A percentile compares a stretch with the other conserved stretches of the same genome.
These are phyloP conservation scores for Elephas maximus DNA, from an alignment of 2,113 vertebrate species.

Conservation along the genomic window DNA sequence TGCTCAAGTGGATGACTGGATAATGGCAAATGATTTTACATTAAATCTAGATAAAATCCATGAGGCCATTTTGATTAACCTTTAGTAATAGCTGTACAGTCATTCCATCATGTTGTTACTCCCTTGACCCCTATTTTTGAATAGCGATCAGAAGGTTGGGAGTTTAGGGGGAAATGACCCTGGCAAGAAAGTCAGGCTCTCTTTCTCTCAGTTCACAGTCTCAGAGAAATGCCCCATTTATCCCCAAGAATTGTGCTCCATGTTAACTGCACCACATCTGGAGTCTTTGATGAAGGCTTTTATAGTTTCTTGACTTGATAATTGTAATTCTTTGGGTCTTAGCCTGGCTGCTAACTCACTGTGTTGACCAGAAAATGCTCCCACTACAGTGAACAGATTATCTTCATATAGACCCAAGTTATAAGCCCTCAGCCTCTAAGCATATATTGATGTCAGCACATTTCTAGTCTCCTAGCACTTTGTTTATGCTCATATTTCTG, in stretches of 20 bases:
- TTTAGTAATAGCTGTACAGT: neutral
- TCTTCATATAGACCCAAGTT: neutral
- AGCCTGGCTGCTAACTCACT: neutral
- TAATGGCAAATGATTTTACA: neutral
- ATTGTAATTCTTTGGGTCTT: neutral
- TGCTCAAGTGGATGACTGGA: neutral
- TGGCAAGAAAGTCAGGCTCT: neutral
- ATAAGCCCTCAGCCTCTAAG: neutral
- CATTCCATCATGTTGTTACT: neutral
- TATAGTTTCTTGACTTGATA: slow-evolving; percentile 44
- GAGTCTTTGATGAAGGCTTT: slow-evolving; percentile 53
- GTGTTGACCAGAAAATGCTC: neutral
- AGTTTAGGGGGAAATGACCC: neutral
- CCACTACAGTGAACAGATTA: neutral
- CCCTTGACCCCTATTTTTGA: neutral
- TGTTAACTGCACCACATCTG: neutral
- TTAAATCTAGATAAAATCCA: neutral
- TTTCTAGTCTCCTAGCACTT: neutral
- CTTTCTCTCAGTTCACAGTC: neutral
- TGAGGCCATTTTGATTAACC: slow-evolving; percentile 25
- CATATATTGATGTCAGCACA: neutral
- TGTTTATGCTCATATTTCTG: neutral
- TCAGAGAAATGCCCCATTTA: slow-evolving; percentile 17
- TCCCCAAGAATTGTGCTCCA: neutral
- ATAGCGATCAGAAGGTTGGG: neutral